Evolutionary conservation across 2,797 vertebrate genomes (phyloP).

Genomic region (Squalus acanthias): DNA sequence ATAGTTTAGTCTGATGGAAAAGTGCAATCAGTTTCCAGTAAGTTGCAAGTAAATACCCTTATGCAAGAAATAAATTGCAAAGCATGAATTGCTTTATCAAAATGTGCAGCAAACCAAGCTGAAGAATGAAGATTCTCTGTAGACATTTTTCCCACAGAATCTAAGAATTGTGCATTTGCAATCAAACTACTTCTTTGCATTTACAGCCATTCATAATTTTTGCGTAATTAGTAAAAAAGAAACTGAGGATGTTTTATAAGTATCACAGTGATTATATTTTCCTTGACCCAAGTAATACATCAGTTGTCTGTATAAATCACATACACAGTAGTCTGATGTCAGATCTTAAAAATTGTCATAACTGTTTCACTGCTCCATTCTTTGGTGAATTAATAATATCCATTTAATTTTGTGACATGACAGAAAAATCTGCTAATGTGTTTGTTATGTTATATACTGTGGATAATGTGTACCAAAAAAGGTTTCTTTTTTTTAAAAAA

Average conservation of each 20-base stretch:
- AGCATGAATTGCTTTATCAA: not conserved
- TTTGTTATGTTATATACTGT: not conserved
- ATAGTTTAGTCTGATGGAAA: not conserved
- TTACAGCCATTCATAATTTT: not conserved
- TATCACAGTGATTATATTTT: not conserved
- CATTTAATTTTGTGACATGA: not conserved
- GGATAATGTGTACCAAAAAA: not conserved
- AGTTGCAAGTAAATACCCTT: not conserved
- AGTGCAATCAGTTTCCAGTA: not conserved
- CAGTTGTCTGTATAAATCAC: not conserved
- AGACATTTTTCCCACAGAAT: not conserved
- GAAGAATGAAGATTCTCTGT: not conserved
- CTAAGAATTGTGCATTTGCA: not conserved
- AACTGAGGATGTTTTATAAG: not conserved
- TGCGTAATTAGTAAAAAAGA: not conserved
- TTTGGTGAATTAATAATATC: not conserved
- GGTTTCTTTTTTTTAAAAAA: not conserved
- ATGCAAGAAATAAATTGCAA: slow-evolving; percentile 8
- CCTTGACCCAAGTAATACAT: not conserved
- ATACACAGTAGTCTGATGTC: no score
- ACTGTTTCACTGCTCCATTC: not conserved
- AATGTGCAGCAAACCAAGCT: not conserved
- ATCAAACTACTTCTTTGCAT: not conserved
- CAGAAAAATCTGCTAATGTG: not conserved
- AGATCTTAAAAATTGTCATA: not conserved